phyloP scores from a whole-genome alignment of 2,888 invertebrate species.

The Luperina testacea region DNA sequence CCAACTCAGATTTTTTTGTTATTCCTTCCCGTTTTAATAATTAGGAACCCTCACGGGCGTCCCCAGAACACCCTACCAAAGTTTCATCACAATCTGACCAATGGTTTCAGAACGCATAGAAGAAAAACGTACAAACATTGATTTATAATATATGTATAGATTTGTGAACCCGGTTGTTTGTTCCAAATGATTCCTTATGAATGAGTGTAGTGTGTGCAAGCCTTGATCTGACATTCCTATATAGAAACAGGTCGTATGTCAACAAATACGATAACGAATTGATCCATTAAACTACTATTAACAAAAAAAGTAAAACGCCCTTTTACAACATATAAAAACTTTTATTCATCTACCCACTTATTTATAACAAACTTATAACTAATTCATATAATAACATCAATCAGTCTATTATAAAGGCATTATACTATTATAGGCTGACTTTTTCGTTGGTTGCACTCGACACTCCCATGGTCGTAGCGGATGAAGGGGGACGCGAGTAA shows the following conservation, averaged over 20 bases:
- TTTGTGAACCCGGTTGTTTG: not conserved
- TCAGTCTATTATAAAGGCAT: conserved; percentile 56
- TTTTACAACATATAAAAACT: conserved; percentile 41
- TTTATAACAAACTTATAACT: conserved; percentile 57
- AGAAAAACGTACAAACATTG: no score
- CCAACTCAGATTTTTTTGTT: no score
- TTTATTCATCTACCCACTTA: conserved; percentile 58
- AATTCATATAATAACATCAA: conserved; percentile 51
- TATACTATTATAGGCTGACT: conserved; percentile 15
- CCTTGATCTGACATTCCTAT: not conserved
- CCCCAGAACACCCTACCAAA: no score
- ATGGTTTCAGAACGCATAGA: no score
- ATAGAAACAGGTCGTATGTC: not conserved
- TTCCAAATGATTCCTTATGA: not conserved
- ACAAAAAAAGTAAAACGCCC: not conserved
- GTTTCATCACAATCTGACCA: no score
- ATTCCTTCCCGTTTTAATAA: no score
- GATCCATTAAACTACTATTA: not conserved
- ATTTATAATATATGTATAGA: no score
- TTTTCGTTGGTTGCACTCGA: not conserved
- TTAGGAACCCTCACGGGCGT: no score
- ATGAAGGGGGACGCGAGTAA: not conserved
- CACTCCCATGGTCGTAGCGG: not conserved
- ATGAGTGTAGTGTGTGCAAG: not conserved
- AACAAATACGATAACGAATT: not conserved